phyloP scores from a whole-genome alignment of 2,888 invertebrate genomes.

The Mesopsocus fuscifrons region DNA sequence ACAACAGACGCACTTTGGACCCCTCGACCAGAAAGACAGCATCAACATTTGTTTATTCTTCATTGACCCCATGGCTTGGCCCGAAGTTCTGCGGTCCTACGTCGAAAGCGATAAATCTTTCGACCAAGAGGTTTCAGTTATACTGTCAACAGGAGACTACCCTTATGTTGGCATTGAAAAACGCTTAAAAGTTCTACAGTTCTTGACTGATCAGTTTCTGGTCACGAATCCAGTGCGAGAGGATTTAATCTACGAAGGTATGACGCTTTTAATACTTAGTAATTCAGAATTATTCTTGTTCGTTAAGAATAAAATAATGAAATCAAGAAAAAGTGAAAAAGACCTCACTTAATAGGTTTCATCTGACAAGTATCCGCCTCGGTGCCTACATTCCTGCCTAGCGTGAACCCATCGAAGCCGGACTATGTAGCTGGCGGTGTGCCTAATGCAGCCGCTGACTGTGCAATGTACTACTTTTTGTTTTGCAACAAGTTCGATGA shows the following conservation, averaged over 20 bases:
- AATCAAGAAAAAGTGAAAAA: too few species aligned
- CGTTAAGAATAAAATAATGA: neutral
- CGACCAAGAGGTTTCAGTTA: slow-evolving; percentile 48
- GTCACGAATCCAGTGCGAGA: slow-evolving; percentile 84
- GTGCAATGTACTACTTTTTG: too few species aligned
- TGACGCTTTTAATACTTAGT: slow-evolving; percentile 17
- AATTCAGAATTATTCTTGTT: neutral
- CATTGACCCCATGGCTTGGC: slow-evolving; percentile 92
- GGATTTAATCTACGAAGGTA: slow-evolving; percentile 83
- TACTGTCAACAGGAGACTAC: slow-evolving; percentile 59
- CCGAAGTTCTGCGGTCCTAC: slow-evolving; percentile 75
- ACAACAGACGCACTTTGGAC: slow-evolving; percentile 88
- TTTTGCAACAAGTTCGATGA: too few species aligned
- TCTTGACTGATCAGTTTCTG: slow-evolving; percentile 86
- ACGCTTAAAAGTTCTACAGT: slow-evolving; percentile 64
- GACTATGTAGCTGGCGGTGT: too few species aligned
- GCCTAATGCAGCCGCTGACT: too few species aligned
- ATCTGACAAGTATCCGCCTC: too few species aligned
- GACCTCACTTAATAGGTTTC: too few species aligned
- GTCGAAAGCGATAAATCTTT: slow-evolving; percentile 77
- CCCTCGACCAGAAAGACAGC: slow-evolving; percentile 92
- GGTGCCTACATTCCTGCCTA: too few species aligned
- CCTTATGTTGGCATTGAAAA: slow-evolving; percentile 70
- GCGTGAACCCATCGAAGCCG: too few species aligned
- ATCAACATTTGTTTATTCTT: slow-evolving; percentile 84